Evolutionary conservation across 1,140 invertebrate species (phyloP).

Genomic region (Bombus turneri): DNA sequence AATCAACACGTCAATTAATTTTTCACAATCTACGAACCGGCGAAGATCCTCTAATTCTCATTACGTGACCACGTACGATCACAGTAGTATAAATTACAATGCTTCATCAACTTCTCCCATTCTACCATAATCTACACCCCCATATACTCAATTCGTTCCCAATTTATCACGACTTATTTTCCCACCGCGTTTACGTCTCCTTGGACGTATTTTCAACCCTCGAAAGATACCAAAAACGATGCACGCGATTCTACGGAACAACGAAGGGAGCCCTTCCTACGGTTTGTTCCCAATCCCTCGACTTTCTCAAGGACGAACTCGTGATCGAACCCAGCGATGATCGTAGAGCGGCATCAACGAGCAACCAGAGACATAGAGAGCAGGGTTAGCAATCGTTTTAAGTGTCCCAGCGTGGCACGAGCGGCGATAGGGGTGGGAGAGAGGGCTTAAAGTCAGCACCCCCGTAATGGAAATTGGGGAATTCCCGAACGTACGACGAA

Average conservation of each 20-base stretch:
- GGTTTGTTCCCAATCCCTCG: neutral
- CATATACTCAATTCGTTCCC: neutral
- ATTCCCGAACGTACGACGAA: slow-evolving; percentile 77
- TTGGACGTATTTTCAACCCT: neutral
- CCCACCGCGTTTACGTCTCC: no score
- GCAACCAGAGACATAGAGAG: slow-evolving; percentile 1
- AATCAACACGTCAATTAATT: neutral
- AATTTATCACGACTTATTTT: no score
- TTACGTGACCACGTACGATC: no score
- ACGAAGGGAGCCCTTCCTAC: neutral
- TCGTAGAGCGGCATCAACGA: neutral
- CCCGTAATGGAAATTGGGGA: slow-evolving; percentile 78
- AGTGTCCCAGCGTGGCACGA: slow-evolving; percentile 37
- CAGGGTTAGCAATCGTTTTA: slow-evolving; percentile 55
- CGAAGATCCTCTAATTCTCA: neutral
- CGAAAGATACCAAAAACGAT: neutral
- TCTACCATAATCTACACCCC: neutral
- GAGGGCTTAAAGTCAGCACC: slow-evolving; percentile 71
- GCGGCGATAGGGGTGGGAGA: neutral
- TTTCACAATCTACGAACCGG: neutral
- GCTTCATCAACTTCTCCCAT: neutral
- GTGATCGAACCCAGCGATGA: neutral
- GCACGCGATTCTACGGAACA: neutral
- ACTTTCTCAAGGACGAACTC: neutral
- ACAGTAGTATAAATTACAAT: neutral